Evolutionary conservation across 2,888 invertebrate species (phyloP).

Genomic region (Ctenicera cuprea): DNA sequence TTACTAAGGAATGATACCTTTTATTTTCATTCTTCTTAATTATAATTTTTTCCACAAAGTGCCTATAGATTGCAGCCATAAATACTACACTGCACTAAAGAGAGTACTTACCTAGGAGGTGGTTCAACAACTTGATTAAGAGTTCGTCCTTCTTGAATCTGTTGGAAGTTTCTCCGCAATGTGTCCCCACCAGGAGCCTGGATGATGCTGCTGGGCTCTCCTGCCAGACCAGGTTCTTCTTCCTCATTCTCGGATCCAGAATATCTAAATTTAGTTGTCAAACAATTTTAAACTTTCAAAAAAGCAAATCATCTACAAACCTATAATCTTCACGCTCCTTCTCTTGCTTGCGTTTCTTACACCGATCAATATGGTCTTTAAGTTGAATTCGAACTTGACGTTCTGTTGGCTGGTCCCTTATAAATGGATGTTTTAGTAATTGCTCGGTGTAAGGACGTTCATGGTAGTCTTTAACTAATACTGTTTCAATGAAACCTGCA

Average conservation of each 20-base stretch:
- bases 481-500: conserved; percentile 95
- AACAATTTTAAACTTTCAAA: neutral
- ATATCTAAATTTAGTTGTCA: conserved; percentile 77
- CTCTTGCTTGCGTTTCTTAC: conserved; percentile 96
- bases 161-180: conserved; percentile 96
- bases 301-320: conserved; percentile 55
- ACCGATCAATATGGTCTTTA: conserved; percentile 99
- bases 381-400: conserved; percentile 98
- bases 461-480: conserved; percentile 97
- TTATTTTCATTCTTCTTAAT: too few relatives aligned
- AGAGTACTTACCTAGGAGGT: conserved; percentile 70
- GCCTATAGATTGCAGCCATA: too few relatives aligned
- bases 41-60: too few relatives aligned
- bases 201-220: conserved; percentile 96
- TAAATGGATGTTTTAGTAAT: conserved; percentile 97
- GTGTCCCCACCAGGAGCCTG: conserved; percentile 95
- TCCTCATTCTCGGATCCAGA: conserved; percentile 99
- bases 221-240: conserved; percentile 92
- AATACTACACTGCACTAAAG: too few relatives aligned
- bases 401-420: conserved; percentile 99
- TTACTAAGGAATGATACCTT: too few relatives aligned
- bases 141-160: conserved; percentile 91
- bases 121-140: conserved; percentile 77
- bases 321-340: conserved; percentile 86
- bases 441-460: conserved; percentile 99